phyloP scores from a whole-genome alignment of 2,113 vertebrate genomes.

The Chunga burmeisteri region DNA sequence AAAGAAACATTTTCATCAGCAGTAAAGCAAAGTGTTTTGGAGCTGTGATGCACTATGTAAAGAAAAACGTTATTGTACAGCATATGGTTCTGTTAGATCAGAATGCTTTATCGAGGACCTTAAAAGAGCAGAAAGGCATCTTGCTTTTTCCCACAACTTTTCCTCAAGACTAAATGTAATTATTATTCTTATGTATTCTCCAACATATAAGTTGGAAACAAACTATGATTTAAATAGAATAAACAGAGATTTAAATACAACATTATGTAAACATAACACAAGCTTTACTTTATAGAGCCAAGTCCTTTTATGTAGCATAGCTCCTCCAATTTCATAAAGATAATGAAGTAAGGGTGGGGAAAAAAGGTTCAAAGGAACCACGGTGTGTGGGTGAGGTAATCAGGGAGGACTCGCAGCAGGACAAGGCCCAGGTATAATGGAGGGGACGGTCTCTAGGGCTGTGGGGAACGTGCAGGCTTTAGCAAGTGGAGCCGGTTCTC shows the following conservation, averaged over 20 bases:
- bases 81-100: conserved; percentile 19
- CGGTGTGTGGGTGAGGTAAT: not conserved
- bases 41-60: not conserved
- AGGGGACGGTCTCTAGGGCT: not conserved
- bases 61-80: not conserved
- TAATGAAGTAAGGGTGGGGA: not conserved
- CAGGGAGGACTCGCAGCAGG: not conserved
- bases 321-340: not conserved
- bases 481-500: not conserved
- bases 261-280: not conserved
- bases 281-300: not conserved
- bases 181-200: conserved; percentile 8
- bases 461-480: not conserved
- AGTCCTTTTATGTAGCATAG: not conserved
- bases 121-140: not conserved
- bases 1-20: not conserved
- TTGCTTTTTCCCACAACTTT: not conserved
- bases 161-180: conserved; percentile 25
- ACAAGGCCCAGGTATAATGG: not conserved
- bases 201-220: conserved; percentile 4
- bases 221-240: conserved; percentile 23
- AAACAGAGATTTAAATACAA: not conserved
- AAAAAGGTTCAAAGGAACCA: not conserved
- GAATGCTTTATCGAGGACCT: not conserved
- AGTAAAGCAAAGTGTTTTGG: not conserved